Evolutionary conservation across 2,113 vertebrate genomes (phyloP).

Genomic region (Tachysurus fulvidraco): DNA sequence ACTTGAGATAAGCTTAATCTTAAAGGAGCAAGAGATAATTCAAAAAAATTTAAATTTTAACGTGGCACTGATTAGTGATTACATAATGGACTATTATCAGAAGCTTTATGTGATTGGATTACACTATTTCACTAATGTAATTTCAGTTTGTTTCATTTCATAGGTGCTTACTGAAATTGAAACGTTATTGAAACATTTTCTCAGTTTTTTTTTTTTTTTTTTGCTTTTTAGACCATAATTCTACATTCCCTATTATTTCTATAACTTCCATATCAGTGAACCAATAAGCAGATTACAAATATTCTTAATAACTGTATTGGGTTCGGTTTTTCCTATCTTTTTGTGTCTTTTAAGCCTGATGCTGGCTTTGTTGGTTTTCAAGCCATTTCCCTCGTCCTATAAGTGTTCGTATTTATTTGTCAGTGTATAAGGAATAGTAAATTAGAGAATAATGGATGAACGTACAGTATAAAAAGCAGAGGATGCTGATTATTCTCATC

Average conservation of each 20-base stretch:
- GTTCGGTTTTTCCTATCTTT: not conserved
- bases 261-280: not conserved
- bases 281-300: not conserved
- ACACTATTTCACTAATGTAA: slow-evolving; percentile 1
- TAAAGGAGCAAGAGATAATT: not conserved
- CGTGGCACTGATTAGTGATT: slow-evolving; percentile 10
- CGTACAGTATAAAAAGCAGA: slow-evolving; percentile 71
- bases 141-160: not conserved
- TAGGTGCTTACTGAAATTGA: not conserved
- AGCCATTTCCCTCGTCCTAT: not conserved
- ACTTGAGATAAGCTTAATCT: not conserved
- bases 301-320: not conserved
- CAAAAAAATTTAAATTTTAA: not conserved
- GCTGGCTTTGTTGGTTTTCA: not conserved
- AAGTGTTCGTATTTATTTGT: slow-evolving; percentile 16
- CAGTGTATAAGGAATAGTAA: not conserved
- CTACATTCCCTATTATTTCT: not conserved
- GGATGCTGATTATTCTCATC: slow-evolving; percentile 66
- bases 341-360: not conserved
- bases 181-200: not conserved
- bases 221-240: not conserved
- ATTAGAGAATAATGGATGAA: slow-evolving; percentile 28
- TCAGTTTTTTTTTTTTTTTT: not conserved
- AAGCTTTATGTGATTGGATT: slow-evolving; percentile 2
- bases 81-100: slow-evolving; percentile 1